Conservation (phyloP, 1,140 invertebrate genomes). For the Pentalonia nigronervosa region DNA sequence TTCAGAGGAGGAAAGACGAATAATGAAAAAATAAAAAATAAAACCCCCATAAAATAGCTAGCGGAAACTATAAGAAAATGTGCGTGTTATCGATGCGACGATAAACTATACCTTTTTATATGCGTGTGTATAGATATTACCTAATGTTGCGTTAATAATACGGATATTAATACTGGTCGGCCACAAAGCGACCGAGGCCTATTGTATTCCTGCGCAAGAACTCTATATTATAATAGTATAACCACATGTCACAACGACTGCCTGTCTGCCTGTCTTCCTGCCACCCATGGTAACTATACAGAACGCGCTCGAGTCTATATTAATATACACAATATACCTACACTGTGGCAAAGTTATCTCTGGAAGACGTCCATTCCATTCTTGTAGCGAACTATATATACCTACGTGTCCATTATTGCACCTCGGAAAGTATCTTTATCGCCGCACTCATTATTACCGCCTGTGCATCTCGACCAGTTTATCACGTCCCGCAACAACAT, state of each 20-base stretch:
- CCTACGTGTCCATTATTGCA: background rate
- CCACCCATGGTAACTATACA: background rate
- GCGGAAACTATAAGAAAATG: background rate
- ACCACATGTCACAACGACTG: background rate
- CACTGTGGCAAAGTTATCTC: background rate
- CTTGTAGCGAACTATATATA: background rate
- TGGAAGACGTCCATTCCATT: background rate
- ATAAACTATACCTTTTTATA: constrained; percentile 21
- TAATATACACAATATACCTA: background rate
- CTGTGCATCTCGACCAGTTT: background rate
- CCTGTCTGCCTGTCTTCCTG: background rate
- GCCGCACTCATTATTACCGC: background rate
- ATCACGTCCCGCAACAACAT: background rate
- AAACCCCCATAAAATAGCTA: background rate
- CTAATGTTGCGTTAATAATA: constrained; percentile 26
- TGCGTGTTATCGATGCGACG: background rate
- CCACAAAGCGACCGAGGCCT: background rate
- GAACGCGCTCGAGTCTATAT: background rate
- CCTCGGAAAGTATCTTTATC: background rate
- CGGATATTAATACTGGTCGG: background rate
- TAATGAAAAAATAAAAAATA: background rate
- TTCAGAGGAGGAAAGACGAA: background rate
- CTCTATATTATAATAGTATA: background rate
- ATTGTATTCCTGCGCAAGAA: background rate
- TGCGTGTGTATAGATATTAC: background rate